Evolutionary conservation across 2,797 vertebrate genomes (phyloP).

Genomic region (Garrulus glandarius): DNA sequence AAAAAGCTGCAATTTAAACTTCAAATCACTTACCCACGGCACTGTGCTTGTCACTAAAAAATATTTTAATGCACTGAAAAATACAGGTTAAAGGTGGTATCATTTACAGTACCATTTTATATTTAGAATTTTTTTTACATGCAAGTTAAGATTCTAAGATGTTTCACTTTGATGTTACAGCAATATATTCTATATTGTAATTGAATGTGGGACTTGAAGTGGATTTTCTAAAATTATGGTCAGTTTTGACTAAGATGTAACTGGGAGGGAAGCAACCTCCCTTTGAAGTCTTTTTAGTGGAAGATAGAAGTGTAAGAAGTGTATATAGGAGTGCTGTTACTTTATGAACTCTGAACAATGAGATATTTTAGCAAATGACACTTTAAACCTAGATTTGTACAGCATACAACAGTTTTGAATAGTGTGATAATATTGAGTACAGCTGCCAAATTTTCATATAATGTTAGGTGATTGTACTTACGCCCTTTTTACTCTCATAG

Average conservation of each 20-base stretch:
- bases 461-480: slow-evolving; percentile 51
- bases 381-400: slow-evolving; percentile 65
- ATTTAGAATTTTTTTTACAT: slow-evolving; percentile 57
- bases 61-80: slow-evolving; percentile 54
- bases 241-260: slow-evolving; percentile 56
- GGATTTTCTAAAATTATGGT: slow-evolving; percentile 65
- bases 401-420: slow-evolving; percentile 58
- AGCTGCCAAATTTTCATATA: slow-evolving; percentile 67
- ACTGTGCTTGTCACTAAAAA: slow-evolving; percentile 55
- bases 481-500: slow-evolving; percentile 52
- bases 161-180: slow-evolving; percentile 63
- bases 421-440: slow-evolving; percentile 45
- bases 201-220: slow-evolving; percentile 62
- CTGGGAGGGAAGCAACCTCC: background rate
- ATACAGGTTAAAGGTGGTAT: slow-evolving; percentile 41
- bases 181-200: slow-evolving; percentile 46
- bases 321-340: slow-evolving; percentile 64
- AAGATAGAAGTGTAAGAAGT: slow-evolving; percentile 48
- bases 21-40: slow-evolving; percentile 29
- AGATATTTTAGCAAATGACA: slow-evolving; percentile 70
- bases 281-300: slow-evolving; percentile 67
- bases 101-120: slow-evolving; percentile 56
- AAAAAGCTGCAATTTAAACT: slow-evolving; percentile 37
- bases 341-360: slow-evolving; percentile 63
- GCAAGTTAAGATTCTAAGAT: slow-evolving; percentile 41